Percentiles rank a stretch among this genome's conserved stretches.
phyloP scores from a whole-genome alignment of 2,797 vertebrate genomes.

The Netta rufina region DNA sequence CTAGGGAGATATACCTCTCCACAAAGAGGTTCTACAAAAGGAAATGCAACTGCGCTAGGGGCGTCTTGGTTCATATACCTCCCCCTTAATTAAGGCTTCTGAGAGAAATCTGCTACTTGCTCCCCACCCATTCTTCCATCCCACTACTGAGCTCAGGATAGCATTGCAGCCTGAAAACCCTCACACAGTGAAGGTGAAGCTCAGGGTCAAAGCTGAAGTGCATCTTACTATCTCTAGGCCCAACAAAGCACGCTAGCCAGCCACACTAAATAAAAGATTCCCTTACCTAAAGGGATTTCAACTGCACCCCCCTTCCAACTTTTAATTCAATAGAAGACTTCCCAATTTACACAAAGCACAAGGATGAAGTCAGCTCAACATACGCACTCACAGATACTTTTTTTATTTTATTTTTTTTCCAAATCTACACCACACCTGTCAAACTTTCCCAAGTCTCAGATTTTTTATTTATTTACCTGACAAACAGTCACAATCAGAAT shows the following conservation, averaged over 20 bases:
- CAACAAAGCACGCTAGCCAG: background rate
- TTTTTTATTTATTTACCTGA: background rate
- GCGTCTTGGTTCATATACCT: background rate
- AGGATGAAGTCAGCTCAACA: background rate
- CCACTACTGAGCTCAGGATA: background rate
- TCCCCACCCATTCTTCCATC: background rate
- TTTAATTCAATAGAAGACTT: background rate
- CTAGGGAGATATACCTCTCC: background rate
- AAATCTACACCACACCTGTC: background rate
- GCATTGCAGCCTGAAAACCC: background rate
- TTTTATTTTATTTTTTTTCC: background rate
- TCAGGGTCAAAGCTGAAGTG: conserved; percentile 20
- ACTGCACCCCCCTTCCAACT: background rate
- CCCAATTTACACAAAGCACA: background rate
- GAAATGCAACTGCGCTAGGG: background rate
- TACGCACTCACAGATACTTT: background rate
- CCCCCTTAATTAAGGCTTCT: background rate
- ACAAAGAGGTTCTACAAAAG: background rate
- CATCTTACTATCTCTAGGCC: background rate
- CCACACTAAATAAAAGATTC: background rate
- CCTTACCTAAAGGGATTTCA: background rate
- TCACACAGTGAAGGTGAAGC: background rate
- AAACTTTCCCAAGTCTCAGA: background rate
- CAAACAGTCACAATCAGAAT: background rate
- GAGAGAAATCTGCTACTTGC: background rate